Conservation (phyloP, 2,888 invertebrate species). For the Piscicola geometra region DNA sequence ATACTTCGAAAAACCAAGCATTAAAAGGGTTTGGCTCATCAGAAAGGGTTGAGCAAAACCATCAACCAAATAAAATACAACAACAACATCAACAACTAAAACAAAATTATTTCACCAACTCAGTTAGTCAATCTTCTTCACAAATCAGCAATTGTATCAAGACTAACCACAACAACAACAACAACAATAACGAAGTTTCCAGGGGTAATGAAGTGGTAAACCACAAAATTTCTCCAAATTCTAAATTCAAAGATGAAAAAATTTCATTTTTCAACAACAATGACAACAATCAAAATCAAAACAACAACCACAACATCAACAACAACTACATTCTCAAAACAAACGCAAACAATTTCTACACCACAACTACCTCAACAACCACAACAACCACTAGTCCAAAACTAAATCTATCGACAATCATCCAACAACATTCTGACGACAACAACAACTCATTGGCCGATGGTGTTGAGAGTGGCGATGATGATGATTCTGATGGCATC, state of each 20-base stretch:
- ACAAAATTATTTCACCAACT: background rate
- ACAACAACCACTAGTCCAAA: background rate
- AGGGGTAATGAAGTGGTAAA: background rate
- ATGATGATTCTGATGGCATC: slow-evolving; percentile 30
- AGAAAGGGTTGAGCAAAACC: too few relatives aligned
- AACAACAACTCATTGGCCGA: slow-evolving; percentile 13
- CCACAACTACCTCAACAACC: background rate
- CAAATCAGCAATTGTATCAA: too few relatives aligned
- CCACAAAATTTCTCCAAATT: background rate
- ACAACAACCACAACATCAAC: background rate
- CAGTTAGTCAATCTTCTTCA: background rate
- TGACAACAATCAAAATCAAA: background rate
- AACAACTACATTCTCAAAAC: background rate
- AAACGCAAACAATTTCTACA: background rate
- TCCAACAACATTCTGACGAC: background rate
- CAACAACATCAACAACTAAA: slow-evolving; percentile 14
- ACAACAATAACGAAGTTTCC: background rate
- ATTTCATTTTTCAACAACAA: too few relatives aligned
- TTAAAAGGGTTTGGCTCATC: too few relatives aligned
- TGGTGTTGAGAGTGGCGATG: slow-evolving; percentile 34
- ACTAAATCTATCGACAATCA: background rate
- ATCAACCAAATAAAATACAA: too few relatives aligned
- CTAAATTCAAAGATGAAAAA: too few relatives aligned
- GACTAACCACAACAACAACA: slow-evolving; percentile 10
- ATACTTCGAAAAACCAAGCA: too few relatives aligned